phyloP scores from a whole-genome alignment of 2,888 invertebrate species.

The Lordiphosa fenestrarum region DNA sequence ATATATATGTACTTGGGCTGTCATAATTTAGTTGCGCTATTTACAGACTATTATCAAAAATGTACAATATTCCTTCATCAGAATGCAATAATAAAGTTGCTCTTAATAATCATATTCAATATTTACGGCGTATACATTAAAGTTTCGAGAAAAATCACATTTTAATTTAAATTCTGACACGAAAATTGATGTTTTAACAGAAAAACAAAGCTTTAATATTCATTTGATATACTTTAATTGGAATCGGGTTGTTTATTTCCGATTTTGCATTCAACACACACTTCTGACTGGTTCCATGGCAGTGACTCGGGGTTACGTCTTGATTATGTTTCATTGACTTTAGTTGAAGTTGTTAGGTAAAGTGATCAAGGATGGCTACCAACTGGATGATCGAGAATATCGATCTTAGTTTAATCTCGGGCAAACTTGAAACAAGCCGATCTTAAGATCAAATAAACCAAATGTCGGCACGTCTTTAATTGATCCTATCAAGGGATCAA shows the following conservation, averaged over 20 bases:
- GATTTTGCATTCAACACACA: too few relatives aligned
- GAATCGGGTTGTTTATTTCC: slow-evolving; percentile 1
- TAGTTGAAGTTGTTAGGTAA: too few relatives aligned
- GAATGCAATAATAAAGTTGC: slow-evolving; percentile 63
- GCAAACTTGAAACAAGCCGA: too few relatives aligned
- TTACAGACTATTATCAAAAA: slow-evolving; percentile 68
- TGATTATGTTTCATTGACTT: too few relatives aligned
- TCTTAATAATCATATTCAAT: slow-evolving; percentile 71
- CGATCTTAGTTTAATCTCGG: too few relatives aligned
- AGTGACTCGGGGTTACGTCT: too few relatives aligned
- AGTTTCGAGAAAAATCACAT: slow-evolving; percentile 77
- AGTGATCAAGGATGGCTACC: too few relatives aligned
- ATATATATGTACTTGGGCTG: slow-evolving; percentile 22
- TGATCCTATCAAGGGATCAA: too few relatives aligned
- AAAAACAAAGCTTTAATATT: slow-evolving; percentile 52
- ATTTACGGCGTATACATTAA: slow-evolving; percentile 76
- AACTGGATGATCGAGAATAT: too few relatives aligned
- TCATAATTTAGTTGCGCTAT: slow-evolving; percentile 48
- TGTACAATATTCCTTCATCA: slow-evolving; percentile 73
- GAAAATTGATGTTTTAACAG: slow-evolving; percentile 55
- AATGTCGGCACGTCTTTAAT: too few relatives aligned
- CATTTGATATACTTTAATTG: slow-evolving; percentile 44
- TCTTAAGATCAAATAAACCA: too few relatives aligned
- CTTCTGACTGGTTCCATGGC: too few relatives aligned
- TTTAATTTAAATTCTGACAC: slow-evolving; percentile 75